These are phyloP conservation scores for Drosophila santomea DNA, from an alignment of 1,140 invertebrate genomes.

Conservation along the genomic window DNA sequence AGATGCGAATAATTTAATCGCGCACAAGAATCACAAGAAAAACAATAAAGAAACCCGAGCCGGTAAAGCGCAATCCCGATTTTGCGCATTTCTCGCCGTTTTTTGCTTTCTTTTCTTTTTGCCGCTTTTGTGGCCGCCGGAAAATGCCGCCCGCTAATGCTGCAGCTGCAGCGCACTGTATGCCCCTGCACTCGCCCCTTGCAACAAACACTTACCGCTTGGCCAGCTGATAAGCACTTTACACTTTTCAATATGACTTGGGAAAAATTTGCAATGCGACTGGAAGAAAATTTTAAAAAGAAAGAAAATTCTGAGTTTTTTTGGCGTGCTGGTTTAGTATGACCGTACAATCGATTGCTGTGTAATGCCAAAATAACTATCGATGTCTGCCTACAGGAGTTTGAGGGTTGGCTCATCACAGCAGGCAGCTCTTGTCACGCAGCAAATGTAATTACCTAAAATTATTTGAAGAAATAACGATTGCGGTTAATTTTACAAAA, in stretches of 20 bases:
- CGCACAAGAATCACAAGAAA: too few relatives aligned
- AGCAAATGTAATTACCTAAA: background rate
- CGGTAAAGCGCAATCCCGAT: background rate
- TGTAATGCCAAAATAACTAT: background rate
- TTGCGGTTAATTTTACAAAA: too few relatives aligned
- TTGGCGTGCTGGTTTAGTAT: constrained; percentile 20
- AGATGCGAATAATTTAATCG: background rate
- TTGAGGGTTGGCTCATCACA: too few relatives aligned
- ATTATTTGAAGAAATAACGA: too few relatives aligned
- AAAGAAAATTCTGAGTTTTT: constrained; percentile 7
- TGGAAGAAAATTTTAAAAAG: background rate
- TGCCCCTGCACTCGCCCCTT: background rate
- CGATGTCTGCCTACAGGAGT: background rate
- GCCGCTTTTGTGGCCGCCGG: constrained; percentile 3
- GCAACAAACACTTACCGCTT: constrained; percentile 16
- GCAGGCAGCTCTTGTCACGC: background rate
- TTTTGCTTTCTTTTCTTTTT: background rate
- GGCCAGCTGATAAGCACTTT: background rate
- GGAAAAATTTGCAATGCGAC: background rate
- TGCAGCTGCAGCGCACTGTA: background rate
- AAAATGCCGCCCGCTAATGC: background rate
- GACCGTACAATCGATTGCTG: background rate
- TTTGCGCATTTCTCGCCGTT: constrained; percentile 4
- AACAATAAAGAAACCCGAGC: background rate
- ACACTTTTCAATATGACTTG: background rate